phyloP scores from a whole-genome alignment of 1,140 invertebrate genomes.

The Geopemphigus sp. region DNA sequence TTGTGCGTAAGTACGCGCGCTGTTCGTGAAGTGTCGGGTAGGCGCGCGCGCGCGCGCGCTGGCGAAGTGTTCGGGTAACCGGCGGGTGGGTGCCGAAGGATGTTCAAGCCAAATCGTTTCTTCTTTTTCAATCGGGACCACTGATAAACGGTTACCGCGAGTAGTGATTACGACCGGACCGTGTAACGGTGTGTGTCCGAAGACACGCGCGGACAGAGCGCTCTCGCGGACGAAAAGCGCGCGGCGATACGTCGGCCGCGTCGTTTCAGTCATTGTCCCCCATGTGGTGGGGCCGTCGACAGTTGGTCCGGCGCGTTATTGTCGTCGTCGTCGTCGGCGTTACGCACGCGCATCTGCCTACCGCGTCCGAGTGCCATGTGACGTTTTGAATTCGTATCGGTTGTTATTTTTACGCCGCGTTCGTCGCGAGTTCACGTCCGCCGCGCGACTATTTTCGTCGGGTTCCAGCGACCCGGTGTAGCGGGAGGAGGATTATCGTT shows the following conservation, averaged over 20 bases:
- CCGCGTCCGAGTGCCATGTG: constrained; percentile 5
- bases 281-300: not conserved
- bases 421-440: not conserved
- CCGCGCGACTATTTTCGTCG: not conserved
- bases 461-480: constrained; percentile 16
- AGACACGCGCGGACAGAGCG: not conserved
- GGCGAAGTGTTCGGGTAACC: too few species aligned
- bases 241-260: not conserved
- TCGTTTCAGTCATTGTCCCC: not conserved
- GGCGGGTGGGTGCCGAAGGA: too few species aligned
- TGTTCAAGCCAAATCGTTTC: too few species aligned
- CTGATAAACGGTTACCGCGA: too few species aligned
- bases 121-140: too few species aligned
- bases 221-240: not conserved
- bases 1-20: too few species aligned
- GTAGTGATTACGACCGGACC: not conserved
- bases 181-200: not conserved
- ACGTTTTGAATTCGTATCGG: constrained; percentile 24
- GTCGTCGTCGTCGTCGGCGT: not conserved
- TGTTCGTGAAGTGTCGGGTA: too few species aligned
- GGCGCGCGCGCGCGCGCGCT: too few species aligned
- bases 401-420: constrained; percentile 22
- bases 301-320: not conserved
- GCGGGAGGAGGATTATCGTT: too few species aligned
- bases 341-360: not conserved